phyloP scores from a whole-genome alignment of 2,113 vertebrate genomes.

The Rhinolophus ferrumequinum region DNA sequence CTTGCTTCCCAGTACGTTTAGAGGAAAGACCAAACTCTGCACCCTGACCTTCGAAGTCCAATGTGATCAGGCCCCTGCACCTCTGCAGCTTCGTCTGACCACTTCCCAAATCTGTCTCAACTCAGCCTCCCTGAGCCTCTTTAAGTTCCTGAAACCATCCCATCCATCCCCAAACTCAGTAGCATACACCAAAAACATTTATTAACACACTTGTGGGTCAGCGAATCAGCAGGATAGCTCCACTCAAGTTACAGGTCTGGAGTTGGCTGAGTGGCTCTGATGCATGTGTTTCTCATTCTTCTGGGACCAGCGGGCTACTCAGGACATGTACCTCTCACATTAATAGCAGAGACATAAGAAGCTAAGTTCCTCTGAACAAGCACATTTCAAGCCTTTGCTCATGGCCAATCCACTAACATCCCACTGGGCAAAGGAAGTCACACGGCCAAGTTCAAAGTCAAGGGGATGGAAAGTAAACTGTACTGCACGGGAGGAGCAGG shows the following conservation, averaged over 20 bases:
- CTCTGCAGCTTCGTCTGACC: background rate
- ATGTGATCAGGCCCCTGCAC: too few relatives aligned
- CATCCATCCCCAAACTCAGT: background rate
- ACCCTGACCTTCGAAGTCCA: background rate
- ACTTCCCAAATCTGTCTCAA: background rate
- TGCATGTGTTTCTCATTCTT: too few relatives aligned
- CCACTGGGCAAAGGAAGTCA: background rate
- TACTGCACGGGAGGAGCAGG: rapidly evolving
- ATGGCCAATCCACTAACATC: rapidly evolving
- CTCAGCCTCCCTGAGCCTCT: background rate
- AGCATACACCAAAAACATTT: rapidly evolving
- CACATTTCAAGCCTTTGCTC: background rate
- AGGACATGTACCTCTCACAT: background rate
- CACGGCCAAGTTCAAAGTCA: background rate
- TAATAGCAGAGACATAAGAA: background rate
- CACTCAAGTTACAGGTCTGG: rapidly evolving
- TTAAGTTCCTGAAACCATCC: background rate
- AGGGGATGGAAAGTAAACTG: background rate
- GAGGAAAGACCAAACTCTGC: background rate
- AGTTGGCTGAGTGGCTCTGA: too few relatives aligned
- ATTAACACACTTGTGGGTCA: rapidly evolving
- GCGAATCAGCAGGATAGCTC: rapidly evolving
- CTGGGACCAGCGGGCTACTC: background rate
- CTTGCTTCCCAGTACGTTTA: background rate
- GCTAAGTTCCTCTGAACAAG: background rate